Conservation (phyloP, 2,113 vertebrate genomes). For the Cebus imitator region DNA sequence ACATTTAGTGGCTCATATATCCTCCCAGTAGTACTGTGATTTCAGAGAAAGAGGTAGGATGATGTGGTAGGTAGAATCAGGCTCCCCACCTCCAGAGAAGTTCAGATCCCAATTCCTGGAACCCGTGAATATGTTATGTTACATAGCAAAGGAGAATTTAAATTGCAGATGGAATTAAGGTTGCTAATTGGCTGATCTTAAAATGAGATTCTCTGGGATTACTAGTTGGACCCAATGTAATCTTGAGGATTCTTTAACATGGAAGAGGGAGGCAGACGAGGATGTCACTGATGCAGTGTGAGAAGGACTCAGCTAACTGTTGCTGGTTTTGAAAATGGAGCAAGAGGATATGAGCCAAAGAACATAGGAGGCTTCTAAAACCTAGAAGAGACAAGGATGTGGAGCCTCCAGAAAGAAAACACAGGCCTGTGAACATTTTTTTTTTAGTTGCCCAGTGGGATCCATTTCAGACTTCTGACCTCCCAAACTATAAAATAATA, state of each 20-base stretch:
- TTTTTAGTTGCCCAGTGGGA: not conserved
- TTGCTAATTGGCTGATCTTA: not conserved
- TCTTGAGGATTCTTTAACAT: not conserved
- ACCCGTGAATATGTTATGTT: not conserved
- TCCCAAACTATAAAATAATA: not conserved
- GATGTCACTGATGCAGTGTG: not conserved
- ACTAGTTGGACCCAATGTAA: not conserved
- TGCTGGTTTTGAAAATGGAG: not conserved
- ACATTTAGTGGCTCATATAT: not conserved
- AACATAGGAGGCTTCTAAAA: not conserved
- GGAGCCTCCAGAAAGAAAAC: not conserved
- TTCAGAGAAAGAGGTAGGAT: constrained; percentile 2
- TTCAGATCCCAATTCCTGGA: not conserved
- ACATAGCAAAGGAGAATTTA: not conserved
- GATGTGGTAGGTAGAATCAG: not conserved
- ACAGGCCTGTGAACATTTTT: not conserved
- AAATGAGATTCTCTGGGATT: not conserved
- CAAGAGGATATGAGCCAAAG: not conserved
- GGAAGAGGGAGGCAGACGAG: not conserved
- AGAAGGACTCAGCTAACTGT: not conserved
- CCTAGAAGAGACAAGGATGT: not conserved
- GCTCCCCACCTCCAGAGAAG: not conserved
- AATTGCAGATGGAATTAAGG: not conserved
- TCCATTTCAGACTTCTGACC: not conserved
- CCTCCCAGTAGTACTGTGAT: not conserved